Percentiles rank a stretch among this genome's conserved stretches.
These are phyloP conservation scores for Andricus curvator DNA, from an alignment of 2,888 invertebrate species.

Conservation along the genomic window DNA sequence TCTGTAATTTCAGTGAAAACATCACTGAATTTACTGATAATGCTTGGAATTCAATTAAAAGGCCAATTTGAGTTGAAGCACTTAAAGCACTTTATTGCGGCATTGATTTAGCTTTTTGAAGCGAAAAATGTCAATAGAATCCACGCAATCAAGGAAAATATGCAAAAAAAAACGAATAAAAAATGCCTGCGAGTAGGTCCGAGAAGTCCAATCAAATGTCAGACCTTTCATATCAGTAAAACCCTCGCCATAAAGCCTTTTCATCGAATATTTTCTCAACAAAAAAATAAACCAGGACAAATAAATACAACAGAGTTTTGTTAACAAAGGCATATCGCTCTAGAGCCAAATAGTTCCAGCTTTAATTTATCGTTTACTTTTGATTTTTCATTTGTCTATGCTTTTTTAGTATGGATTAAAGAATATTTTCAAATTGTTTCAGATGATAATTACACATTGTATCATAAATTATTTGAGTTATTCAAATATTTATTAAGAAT, in stretches of 20 bases:
- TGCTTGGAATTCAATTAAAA: not conserved
- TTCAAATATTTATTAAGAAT: too few relatives aligned
- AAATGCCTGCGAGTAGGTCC: not conserved
- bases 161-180: not conserved
- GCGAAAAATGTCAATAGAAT: constrained; percentile 19
- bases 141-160: constrained; percentile 6
- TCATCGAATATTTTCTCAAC: not conserved
- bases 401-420: not conserved
- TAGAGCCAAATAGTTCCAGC: not conserved
- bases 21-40: not conserved
- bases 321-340: not conserved
- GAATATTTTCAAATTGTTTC: not conserved
- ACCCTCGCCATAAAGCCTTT: not conserved
- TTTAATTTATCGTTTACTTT: not conserved
- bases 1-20: too few relatives aligned
- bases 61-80: not conserved
- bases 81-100: not conserved
- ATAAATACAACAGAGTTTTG: not conserved
- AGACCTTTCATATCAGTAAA: not conserved
- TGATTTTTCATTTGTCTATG: not conserved
- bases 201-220: constrained; percentile 2
- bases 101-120: not conserved
- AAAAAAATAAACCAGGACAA: not conserved
- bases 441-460: too few relatives aligned
- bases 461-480: too few relatives aligned